Base-by-base conservation (phyloP, 35 echinoderm and acorn worm species). In the Holothuria glaberrima region DNA sequence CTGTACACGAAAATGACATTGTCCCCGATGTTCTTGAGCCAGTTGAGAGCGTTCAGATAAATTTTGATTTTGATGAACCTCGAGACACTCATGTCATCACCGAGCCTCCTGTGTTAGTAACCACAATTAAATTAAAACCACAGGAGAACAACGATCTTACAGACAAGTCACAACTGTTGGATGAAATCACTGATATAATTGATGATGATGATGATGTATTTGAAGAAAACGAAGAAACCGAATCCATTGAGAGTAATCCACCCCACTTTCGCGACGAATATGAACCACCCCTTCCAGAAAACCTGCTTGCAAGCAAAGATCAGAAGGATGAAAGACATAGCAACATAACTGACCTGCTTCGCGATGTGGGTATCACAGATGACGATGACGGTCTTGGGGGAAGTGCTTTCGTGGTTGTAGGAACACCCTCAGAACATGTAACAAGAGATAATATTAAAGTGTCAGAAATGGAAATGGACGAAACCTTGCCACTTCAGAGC, bases 171-270 rank as follows among this genome's bases (percentile, higher is more conserved):
- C 35, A 26, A 25, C 44, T 78, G 12, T 25, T 78, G 74, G 74
- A 78, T 24, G 50, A 33, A 10, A 78, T 84, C 10, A 33, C 28
- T 61, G 80, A 84, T 20, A 62, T 84, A 19, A 14, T 84, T 33
- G 56, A 61, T 63, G 12, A 61, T 52, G 56, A 61, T 63, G 12
- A 61, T 52, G 56, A 60, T 6, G 13, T 6, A 12, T 7, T 21
- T 61, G 10, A 63, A 13, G 56, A 61, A 6, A n/a, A 84, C 10
- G 33, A 48, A 32, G 80, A 84, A 9, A 32, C 59, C 17, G 59
- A 63, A 17, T 84, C 80, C 30, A 63, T 63, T 30, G 80, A 61
- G 21, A 84, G 80, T 84, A 21, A 78, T 16, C 74, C 74, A 5
- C 74, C 74, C 2, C 38, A 78, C 38, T 78, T 78, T 28, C 18